These are phyloP conservation scores for Anastrepha obliqua DNA, from an alignment of 1,140 invertebrate genomes.

Conservation along the genomic window DNA sequence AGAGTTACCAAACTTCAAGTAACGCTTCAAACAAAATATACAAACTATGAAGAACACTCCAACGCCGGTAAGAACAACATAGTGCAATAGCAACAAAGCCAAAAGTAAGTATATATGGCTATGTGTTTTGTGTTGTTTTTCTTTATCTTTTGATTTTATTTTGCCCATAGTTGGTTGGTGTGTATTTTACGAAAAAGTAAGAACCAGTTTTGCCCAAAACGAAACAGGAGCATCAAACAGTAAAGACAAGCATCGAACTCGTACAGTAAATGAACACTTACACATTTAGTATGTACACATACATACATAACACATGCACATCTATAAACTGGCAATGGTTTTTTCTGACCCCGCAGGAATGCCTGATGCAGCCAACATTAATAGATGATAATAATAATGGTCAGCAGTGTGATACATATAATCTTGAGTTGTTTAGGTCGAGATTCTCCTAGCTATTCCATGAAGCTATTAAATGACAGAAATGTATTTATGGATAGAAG, in stretches of 20 bases:
- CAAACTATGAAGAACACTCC: slow-evolving; percentile 27
- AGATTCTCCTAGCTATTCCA: too few species aligned
- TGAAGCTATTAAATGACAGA: too few species aligned
- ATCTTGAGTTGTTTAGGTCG: too few species aligned
- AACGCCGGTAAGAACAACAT: background rate
- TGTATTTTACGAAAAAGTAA: slow-evolving; percentile 46
- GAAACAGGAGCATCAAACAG: slow-evolving; percentile 50
- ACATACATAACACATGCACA: background rate
- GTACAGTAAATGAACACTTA: background rate
- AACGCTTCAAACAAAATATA: slow-evolving; percentile 31
- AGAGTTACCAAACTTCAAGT: slow-evolving; percentile 48
- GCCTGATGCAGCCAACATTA: slow-evolving; percentile 6
- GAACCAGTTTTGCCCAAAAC: slow-evolving; percentile 51
- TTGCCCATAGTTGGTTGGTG: background rate
- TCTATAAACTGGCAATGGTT: slow-evolving; percentile 16
- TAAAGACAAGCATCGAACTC: slow-evolving; percentile 49
- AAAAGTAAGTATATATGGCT: background rate
- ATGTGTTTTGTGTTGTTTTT: background rate
- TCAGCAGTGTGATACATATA: too few species aligned
- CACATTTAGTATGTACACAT: background rate
- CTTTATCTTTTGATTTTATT: background rate
- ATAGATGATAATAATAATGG: background rate
- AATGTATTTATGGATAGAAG: too few species aligned
- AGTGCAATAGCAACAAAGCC: background rate
- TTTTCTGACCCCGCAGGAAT: slow-evolving; percentile 50